Evolutionary conservation across 2,113 vertebrate genomes (phyloP), one percentile per base, ranked within the genome.

Genomic region (Engystomops pustulosus): DNA sequence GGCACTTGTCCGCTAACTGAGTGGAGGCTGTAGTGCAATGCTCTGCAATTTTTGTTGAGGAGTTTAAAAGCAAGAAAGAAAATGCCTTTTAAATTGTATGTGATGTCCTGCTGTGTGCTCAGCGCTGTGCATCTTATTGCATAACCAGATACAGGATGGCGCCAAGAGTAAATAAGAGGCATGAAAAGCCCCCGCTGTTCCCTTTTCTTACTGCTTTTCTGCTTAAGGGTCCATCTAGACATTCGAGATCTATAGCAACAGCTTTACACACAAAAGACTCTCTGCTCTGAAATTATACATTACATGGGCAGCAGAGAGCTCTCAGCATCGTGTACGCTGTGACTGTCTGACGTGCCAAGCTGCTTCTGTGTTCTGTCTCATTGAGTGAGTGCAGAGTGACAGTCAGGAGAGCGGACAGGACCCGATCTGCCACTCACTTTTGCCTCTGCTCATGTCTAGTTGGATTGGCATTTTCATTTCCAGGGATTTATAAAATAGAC

Each of bases 121-220:
- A 53, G 72, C 8, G 27, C 82, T 68, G n/a, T 84, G 72, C 72
- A 53, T 84, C 81, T 38, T 67, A 45, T 77, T 84, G 47, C 74
- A 58, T 79, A 79, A 45, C 49, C 83, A 78, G 74, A 84, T 69
- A 67, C 49, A 49, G 53, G 70, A 75, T 3, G 55, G 20, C 7
- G 45, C 72, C 60, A 15, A 49, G 60, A 69, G 60, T 84, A 77
- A 84, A 84, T 78, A 84, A 77, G 32, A 53, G 36, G 34, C 71
- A 72, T 60, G 27, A 10, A 45, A 27, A 72, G 30, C 65, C 49
- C 74, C 69, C 36, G 72, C 82, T 68, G 58, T 30, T 84, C 53
- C 8, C 72, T 84, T 83, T 83, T 75, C 70, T 75, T 81, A 25
- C 45, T 81, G 41, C 12, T 79, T 81, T 65, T 68, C 45, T 84